Base-by-base conservation (phyloP, 2,113 vertebrate genomes). In the Crotalus viridis region DNA sequence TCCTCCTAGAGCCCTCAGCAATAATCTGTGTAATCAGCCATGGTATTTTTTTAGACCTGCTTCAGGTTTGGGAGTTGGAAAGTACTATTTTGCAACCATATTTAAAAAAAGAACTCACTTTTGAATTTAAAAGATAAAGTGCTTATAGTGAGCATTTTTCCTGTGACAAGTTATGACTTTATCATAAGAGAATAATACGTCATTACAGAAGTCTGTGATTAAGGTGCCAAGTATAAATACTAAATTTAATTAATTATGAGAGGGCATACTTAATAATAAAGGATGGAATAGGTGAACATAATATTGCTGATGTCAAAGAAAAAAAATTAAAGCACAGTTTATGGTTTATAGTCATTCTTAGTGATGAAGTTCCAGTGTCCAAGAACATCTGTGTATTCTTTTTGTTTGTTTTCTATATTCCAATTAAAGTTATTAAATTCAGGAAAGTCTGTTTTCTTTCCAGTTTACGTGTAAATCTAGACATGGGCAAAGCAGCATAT, bases 401-500 rank as follows among this genome's bases (percentile, higher is more conserved):
- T 85, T 85, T 93, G 10, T 93, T 51, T 95, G 8, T 94, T 54
- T 95, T 92, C 89, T 43, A 15, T 94, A 64, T 74, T 87, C 54
- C 91, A 88, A 85, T 57, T 96, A 43, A 39, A 85, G 90, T n/a
- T 61, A 81, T 92, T 26, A 85, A 91, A 93, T 92, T 96, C 91
- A 96, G 93, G 15, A 9, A 89, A 92, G 0, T 94, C 87, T 54
- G 89, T 95, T 96, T 89, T 55, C 92, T 94, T 96, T 95, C 89
- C 97, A 99, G 99, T 95, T 96, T 99, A 93, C 99, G 99, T 89
- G 99, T 99, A 21, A 99, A 99, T 96, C 97, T 99, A 97, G 99
- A 99, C 97, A 99, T 99, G 99, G 99, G 99, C 85, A 99, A 99
- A 96, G 98, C 99, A 1, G 99, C 98, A 0, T 99, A 99, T 15